phyloP scores from a whole-genome alignment of 1,140 invertebrate genomes.

The Atta cephalotes region DNA sequence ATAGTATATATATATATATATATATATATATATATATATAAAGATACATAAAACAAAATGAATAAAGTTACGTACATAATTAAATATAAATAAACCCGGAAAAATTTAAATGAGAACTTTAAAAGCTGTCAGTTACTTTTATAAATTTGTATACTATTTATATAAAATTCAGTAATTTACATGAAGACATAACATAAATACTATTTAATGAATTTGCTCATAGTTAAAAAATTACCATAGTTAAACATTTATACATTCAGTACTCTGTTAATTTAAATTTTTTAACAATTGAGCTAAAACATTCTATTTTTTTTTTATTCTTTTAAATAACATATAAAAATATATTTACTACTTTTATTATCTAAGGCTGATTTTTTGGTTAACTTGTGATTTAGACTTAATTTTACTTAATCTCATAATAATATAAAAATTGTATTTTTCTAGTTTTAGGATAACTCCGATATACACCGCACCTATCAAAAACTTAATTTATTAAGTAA shows the following conservation, averaged over 20 bases:
- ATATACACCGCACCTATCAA: no score
- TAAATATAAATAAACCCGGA: neutral
- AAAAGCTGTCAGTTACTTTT: slow-evolving; percentile 3
- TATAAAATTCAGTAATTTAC: neutral
- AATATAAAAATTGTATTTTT: no score
- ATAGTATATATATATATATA: no score
- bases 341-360: no score
- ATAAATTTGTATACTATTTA: neutral
- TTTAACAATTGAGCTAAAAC: neutral
- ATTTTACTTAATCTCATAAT: no score
- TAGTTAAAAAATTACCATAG: neutral
- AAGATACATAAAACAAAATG: neutral
- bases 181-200: slow-evolving; percentile 8
- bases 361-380: no score
- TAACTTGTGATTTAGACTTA: no score
- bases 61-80: neutral
- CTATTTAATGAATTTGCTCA: slow-evolving; percentile 4
- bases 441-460: no score
- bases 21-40: no score
- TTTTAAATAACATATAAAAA: neutral
- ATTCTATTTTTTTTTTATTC: neutral
- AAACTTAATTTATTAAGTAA: no score
- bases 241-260: neutral
- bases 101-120: slow-evolving; percentile 4
- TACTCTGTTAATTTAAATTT: neutral